Evolutionary conservation across 2,797 vertebrate species (phyloP), one percentile per base, ranked within the genome.

Genomic region (Hippoglossus hippoglossus): DNA sequence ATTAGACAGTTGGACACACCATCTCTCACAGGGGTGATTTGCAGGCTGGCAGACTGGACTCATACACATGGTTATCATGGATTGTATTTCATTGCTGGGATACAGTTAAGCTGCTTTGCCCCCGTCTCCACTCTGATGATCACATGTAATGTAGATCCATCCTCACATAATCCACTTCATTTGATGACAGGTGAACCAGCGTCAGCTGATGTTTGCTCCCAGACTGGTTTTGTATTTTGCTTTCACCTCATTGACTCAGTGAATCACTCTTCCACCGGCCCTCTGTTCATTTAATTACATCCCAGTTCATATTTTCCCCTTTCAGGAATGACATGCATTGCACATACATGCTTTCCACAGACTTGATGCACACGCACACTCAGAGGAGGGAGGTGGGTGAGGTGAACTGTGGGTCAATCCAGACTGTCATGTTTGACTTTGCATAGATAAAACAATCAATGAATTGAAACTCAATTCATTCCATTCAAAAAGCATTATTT

Each of bases 61-160:
- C 25, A 44, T 34, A 21, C 46, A 59, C 16, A 60, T 65, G 26
- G 60, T 76, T 70, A 52, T 66, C 26, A 73, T 72, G 71, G 82
- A 59, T 85, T 73, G 76, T 74, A 73, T 88, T 85, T 86, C 77
- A 84, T 55, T 16, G 13, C 71, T 31, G 63, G 63, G 71, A 75
- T 54, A 86, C 84, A 80, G 79, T 84, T 86, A 89, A 87, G 85
- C 57, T 58, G 57, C 83, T 83, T 73, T 67, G 52, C 12, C 56
- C 77, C 63, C 47, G 22, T 81, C 74, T 65, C 62, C 79, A 46
- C 52, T 70, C 52, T 58, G 51, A 73, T 39, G 19, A 5, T 41
- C 57, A 34, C 26, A 46, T 36, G 55, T 61, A 52, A 61, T 75
- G n/a, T 82, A 79, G 73, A 80, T 75, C 67, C 13, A n/a, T 83